Conservation (phyloP, 2,888 invertebrate genomes). For the Acleris sparsana region DNA sequence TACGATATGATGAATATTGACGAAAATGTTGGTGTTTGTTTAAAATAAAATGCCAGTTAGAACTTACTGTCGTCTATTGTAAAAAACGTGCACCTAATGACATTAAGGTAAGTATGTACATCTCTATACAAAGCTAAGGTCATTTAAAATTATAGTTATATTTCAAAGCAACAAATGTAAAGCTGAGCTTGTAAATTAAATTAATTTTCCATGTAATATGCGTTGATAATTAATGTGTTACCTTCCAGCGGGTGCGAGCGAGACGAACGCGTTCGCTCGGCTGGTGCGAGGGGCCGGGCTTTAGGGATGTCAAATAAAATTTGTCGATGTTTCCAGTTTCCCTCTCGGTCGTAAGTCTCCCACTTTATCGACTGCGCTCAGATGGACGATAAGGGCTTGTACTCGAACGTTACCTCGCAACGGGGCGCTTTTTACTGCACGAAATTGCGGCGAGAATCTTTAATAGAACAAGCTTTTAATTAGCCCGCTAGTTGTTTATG, state of each 20-base stretch:
- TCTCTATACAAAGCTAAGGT: no score
- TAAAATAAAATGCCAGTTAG: no score
- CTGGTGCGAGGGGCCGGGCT: slow-evolving; percentile 61
- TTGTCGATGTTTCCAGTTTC: slow-evolving; percentile 63
- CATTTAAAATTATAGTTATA: no score
- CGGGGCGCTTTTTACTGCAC: slow-evolving; percentile 64
- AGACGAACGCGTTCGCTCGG: slow-evolving; percentile 60
- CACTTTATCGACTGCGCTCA: slow-evolving; percentile 60
- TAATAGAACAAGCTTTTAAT: slow-evolving; percentile 72
- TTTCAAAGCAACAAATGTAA: no score
- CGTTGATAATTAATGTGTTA: slow-evolving; percentile 39
- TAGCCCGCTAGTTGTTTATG: slow-evolving; percentile 54
- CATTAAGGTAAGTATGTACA: no score
- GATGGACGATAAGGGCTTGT: slow-evolving; percentile 48
- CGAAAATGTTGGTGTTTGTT: no score
- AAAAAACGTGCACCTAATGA: no score
- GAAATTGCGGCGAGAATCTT: slow-evolving; percentile 53
- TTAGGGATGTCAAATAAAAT: slow-evolving; percentile 69
- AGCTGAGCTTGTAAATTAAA: slow-evolving; percentile 36
- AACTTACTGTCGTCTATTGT: no score
- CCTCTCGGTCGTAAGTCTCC: slow-evolving; percentile 49
- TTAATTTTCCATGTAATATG: slow-evolving; percentile 41
- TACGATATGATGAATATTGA: no score
- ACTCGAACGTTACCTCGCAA: slow-evolving; percentile 57
- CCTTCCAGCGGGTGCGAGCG: slow-evolving; percentile 51